Conservation (phyloP, 2,797 vertebrate species). For the Sebastolobus alascanus region DNA sequence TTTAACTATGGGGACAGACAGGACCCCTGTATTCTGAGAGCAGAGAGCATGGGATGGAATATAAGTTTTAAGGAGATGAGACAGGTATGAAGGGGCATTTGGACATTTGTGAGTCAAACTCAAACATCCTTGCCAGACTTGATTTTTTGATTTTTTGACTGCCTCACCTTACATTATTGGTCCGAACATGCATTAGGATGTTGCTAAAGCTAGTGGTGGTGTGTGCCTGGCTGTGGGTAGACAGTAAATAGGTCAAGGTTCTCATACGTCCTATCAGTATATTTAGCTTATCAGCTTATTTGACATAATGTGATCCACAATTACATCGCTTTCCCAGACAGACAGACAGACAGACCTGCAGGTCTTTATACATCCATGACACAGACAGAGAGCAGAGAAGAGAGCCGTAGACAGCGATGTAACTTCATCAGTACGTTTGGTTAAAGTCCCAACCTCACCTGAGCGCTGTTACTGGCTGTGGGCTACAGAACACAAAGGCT, state of each 20-base stretch:
- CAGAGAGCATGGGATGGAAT: neutral
- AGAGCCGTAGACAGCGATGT: too few species aligned
- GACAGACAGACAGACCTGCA: too few species aligned
- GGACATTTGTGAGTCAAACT: neutral
- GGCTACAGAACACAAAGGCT: too few species aligned
- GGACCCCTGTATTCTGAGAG: neutral
- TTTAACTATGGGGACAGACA: neutral
- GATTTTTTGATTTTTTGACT: neutral
- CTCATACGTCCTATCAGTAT: neutral
- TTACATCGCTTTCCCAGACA: neutral
- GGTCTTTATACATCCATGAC: too few species aligned
- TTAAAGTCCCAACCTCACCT: too few species aligned
- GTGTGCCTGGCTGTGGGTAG: neutral
- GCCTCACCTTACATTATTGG: neutral
- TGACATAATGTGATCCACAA: neutral
- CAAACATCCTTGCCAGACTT: neutral
- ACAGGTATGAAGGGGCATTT: neutral
- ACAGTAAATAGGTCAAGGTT: neutral
- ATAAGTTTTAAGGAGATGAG: neutral
- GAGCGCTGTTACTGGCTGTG: too few species aligned
- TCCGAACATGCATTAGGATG: neutral
- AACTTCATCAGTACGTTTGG: too few species aligned
- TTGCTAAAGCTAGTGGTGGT: neutral
- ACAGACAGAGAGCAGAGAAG: too few species aligned
- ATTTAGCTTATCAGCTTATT: neutral